These are phyloP conservation scores for Tigriopus californicus DNA, from an alignment of 2,888 invertebrate genomes.

Conservation along the genomic window DNA sequence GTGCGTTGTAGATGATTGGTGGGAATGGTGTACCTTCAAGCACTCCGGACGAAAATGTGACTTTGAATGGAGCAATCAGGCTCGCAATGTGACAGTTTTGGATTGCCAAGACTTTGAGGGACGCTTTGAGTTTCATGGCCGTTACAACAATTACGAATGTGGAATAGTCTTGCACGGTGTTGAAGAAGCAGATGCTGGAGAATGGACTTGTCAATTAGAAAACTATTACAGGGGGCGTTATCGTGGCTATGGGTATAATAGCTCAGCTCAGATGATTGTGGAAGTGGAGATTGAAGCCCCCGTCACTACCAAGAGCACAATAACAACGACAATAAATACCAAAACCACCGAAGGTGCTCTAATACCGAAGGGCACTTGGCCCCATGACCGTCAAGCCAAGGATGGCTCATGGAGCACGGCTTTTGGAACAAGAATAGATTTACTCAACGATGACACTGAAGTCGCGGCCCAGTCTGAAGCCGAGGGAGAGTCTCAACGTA, in stretches of 20 bases:
- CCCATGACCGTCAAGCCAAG: no score
- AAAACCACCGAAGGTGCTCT: no score
- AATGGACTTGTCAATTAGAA: slow-evolving; percentile 5
- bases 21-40: slow-evolving; percentile 6
- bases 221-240: slow-evolving; percentile 1
- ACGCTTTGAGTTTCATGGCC: not conserved
- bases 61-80: not conserved
- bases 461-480: no score
- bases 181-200: slow-evolving; percentile 2
- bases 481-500: no score
- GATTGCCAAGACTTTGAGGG: not conserved
- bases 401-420: no score
- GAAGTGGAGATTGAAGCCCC: not conserved
- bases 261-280: not conserved
- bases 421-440: no score
- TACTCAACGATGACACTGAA: no score
- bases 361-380: no score
- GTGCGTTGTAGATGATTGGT: slow-evolving; percentile 4
- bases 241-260: slow-evolving; percentile 6
- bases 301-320: slow-evolving; percentile 7
- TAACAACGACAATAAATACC: no score
- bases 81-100: not conserved
- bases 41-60: not conserved
- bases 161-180: not conserved
- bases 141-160: not conserved